These are phyloP conservation scores for Phoeniculus purpureus DNA, from an alignment of 2,797 vertebrate species.

Conservation along the genomic window DNA sequence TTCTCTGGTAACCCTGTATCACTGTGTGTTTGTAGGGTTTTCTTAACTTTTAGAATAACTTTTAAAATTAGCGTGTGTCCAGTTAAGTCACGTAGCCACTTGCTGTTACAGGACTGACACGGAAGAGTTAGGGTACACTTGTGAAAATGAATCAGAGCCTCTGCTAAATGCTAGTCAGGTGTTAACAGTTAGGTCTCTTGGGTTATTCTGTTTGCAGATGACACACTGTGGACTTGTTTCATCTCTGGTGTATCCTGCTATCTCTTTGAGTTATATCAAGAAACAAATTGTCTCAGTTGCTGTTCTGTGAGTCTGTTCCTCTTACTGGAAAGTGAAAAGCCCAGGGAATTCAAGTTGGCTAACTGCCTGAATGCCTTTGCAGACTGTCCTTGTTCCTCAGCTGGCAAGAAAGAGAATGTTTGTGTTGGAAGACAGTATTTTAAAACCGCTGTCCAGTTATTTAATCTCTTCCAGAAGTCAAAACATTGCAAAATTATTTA, in stretches of 20 bases:
- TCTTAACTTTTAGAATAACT: not conserved
- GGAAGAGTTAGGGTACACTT: not conserved
- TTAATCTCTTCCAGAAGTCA: slow-evolving; percentile 51
- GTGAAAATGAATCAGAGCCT: not conserved
- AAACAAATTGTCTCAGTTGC: not conserved
- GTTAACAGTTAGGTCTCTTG: not conserved
- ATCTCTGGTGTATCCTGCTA: not conserved
- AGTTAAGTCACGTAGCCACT: not conserved
- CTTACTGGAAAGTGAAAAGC: slow-evolving; percentile 17
- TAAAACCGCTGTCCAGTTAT: slow-evolving; percentile 11
- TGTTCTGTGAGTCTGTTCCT: not conserved
- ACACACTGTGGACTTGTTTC: not conserved
- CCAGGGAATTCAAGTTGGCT: not conserved
- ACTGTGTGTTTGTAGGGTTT: fast-evolving
- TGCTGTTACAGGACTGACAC: not conserved
- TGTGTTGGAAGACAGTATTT: slow-evolving; percentile 26
- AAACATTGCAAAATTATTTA: slow-evolving; percentile 22
- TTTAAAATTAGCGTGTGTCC: not conserved
- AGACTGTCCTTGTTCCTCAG: slow-evolving; percentile 17
- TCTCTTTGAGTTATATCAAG: not conserved
- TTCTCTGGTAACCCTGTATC: not conserved
- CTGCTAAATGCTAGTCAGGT: not conserved
- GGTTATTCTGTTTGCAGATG: not conserved
- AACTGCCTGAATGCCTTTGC: slow-evolving; percentile 10
- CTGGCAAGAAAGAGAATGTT: slow-evolving; percentile 32